Evolutionary conservation across 2,797 vertebrate genomes (phyloP).

Genomic region (Tamandua tetradactyla): DNA sequence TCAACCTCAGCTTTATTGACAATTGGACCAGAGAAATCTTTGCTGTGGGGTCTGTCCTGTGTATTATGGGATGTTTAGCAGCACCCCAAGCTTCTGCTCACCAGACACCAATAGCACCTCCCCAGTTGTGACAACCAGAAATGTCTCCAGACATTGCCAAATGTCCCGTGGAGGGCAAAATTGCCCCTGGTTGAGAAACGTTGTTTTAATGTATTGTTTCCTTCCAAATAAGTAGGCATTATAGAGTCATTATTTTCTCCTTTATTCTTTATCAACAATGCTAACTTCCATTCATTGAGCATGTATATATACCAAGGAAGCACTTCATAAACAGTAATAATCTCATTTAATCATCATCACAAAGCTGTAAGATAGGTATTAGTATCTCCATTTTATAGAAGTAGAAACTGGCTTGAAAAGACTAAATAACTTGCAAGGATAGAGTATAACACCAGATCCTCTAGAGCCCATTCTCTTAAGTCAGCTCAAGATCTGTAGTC

Average conservation of each 20-base stretch:
- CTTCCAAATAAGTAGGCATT: not conserved
- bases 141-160: no score
- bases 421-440: not conserved
- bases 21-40: no score
- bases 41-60: no score
- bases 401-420: not conserved
- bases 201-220: not conserved
- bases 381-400: constrained; percentile 14
- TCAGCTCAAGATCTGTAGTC: not conserved
- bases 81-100: not conserved
- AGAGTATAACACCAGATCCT: not conserved
- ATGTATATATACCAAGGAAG: not conserved
- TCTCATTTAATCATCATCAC: not conserved
- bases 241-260: not conserved
- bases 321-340: not conserved
- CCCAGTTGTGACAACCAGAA: no score
- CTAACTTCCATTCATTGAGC: not conserved
- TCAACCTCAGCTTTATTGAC: not conserved
- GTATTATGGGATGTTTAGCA: no score
- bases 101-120: not conserved
- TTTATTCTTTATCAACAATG: constrained; percentile 29
- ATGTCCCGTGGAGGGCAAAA: no score
- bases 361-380: not conserved
- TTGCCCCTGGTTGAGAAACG: no score
- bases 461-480: not conserved